These are phyloP conservation scores for Diadophis punctatus DNA, from an alignment of 2,113 vertebrate species.

Conservation along the genomic window DNA sequence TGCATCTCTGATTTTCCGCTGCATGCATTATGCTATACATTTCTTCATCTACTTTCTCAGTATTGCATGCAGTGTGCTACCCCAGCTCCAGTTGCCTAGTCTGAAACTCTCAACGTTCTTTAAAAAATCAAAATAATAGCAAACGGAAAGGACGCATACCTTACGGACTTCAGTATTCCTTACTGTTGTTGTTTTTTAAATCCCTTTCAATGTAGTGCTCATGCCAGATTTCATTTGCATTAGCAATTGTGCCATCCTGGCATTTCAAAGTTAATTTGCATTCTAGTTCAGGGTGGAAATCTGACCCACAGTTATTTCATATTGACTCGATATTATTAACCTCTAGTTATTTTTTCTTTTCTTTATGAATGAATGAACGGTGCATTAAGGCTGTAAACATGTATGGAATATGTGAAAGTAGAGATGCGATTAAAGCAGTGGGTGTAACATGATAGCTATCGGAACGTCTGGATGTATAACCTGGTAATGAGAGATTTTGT, in stretches of 20 bases:
- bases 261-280: not conserved
- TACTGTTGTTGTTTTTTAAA: not conserved
- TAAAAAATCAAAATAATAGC: conserved; percentile 59
- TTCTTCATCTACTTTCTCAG: conserved; percentile 69
- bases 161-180: not conserved
- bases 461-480: not conserved
- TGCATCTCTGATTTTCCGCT: conserved; percentile 66
- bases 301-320: not conserved
- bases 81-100: conserved; percentile 59
- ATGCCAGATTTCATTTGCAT: not conserved
- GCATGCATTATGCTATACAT: conserved; percentile 69
- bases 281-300: not conserved
- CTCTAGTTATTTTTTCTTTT: not conserved
- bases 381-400: not conserved
- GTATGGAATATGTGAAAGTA: not conserved
- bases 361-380: not conserved
- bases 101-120: conserved; percentile 62
- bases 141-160: conserved; percentile 47
- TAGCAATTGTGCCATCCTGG: not conserved
- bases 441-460: not conserved
- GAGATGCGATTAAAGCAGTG: not conserved
- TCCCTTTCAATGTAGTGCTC: not conserved
- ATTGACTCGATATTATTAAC: not conserved
- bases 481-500: not conserved
- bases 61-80: conserved; percentile 65